phyloP scores from a whole-genome alignment of 2,797 vertebrate genomes.

The Dendrocincla tyrannina region DNA sequence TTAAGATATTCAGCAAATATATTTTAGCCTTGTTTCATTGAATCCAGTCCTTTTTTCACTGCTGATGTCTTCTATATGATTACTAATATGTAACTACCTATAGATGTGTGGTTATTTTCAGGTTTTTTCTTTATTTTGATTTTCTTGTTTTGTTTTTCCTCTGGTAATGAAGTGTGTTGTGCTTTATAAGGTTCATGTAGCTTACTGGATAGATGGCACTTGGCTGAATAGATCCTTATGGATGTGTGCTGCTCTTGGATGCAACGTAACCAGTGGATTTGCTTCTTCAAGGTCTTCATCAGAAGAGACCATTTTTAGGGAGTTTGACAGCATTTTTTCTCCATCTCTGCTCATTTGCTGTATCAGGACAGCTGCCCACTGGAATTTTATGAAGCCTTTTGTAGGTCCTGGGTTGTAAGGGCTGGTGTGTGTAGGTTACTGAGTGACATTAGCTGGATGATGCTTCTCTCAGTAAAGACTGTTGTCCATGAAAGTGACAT shows the following conservation, averaged over 20 bases:
- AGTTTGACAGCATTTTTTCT: not conserved
- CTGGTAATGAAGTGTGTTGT: not conserved
- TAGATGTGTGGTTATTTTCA: rapidly evolving
- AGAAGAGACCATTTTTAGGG: not conserved
- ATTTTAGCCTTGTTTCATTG: not conserved
- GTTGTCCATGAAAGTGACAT: no score
- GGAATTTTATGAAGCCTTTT: not conserved
- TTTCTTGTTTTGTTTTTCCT: not conserved
- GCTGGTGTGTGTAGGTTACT: not conserved
- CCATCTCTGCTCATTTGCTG: not conserved
- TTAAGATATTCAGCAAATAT: not conserved
- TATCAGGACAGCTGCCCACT: rapidly evolving
- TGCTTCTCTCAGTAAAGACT: not conserved
- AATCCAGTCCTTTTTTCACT: not conserved
- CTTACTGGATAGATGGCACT: not conserved
- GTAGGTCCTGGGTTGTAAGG: not conserved
- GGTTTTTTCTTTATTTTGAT: not conserved
- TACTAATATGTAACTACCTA: not conserved
- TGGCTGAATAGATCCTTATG: not conserved
- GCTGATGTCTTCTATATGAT: not conserved
- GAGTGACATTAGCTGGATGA: not conserved
- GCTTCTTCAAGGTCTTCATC: not conserved
- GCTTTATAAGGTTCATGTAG: not conserved
- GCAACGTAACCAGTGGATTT: rapidly evolving
- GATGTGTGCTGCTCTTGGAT: not conserved